Base-by-base conservation (phyloP, 2,888 invertebrate genomes). In the Dicyrtoma fusca region DNA sequence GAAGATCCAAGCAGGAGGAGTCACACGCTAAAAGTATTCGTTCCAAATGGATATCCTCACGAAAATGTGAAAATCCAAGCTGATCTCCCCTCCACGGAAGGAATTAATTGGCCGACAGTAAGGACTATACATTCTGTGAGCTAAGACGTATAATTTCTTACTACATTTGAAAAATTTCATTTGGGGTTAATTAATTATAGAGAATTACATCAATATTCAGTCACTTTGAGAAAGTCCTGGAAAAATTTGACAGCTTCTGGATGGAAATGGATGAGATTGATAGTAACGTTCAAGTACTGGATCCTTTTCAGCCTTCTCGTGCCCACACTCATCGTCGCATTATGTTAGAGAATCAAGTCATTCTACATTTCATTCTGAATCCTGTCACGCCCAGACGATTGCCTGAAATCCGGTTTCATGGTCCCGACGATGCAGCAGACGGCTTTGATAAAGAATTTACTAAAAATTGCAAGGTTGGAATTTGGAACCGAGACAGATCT, bases 181-280 rank as follows among this genome's bases (percentile, higher is more conserved):
- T 57, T 23, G 21, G 13, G 13, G 4, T 11, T 42, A 44, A 21
- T 21, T 1, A 10, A 49, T 74, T 76, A 25, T 19, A 75, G 76
- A 49, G 42, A 47, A 71, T 78, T 0, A 42, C 14, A n/a, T 71
- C 70, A 19, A 69, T 68, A 2, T 63, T 66, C 53, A 42, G 61
- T 42, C 45, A 69, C 11, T 78, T 78, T 59, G 26, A 23, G 14
- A 21, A 49, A 14, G 42, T 73, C 17, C 44, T 78, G 4, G 76
- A 76, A 11, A 73, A 70, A 53, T 75, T 61, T 25, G 66, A 61
- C 11, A 4, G 19, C 4, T 78, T 78, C 63, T 85, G 86, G 80
- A 81, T 84, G 75, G 75, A 82, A n/a, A 83, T 86, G 83, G 84
- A 84, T 65, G 81, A 81, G 23, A 76, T 86, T 26, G 85, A 85